Conservation (phyloP, 2,113 vertebrate species). For the Dicerorhinus sumatrensis region DNA sequence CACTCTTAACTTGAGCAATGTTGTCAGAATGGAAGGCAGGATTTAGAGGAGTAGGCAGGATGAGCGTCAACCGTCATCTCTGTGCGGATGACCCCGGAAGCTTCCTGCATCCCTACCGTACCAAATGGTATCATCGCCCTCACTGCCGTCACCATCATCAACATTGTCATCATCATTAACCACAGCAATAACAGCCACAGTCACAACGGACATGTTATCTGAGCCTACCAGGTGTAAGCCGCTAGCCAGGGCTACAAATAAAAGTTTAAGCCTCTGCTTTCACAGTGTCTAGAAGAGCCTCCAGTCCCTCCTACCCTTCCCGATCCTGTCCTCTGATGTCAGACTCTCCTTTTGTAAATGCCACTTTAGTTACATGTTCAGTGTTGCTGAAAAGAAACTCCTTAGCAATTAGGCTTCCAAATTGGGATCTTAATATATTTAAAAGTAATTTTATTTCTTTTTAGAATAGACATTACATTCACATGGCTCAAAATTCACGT, state of each 20-base stretch:
- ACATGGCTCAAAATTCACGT: neutral
- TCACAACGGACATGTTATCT: neutral
- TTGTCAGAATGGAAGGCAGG: neutral
- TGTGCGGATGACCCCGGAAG: neutral
- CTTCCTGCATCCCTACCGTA: neutral
- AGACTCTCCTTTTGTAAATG: neutral
- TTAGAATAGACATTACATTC: neutral
- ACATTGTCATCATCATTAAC: neutral
- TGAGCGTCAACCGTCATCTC: neutral
- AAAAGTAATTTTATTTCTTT: neutral
- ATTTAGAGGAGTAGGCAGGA: neutral
- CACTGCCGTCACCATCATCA: neutral
- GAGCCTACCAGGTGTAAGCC: neutral
- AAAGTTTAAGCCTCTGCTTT: neutral
- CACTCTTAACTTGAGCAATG: neutral
- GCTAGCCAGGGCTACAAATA: neutral
- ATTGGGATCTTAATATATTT: neutral
- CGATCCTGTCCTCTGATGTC: neutral
- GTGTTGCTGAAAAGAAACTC: neutral
- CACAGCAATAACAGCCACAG: neutral
- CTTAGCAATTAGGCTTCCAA: neutral
- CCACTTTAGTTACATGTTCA: neutral
- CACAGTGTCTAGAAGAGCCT: neutral
- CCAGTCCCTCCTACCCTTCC: neutral
- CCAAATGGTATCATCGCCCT: neutral